Base-by-base conservation (phyloP, 2,888 invertebrate species). In the Phorcus lineatus region DNA sequence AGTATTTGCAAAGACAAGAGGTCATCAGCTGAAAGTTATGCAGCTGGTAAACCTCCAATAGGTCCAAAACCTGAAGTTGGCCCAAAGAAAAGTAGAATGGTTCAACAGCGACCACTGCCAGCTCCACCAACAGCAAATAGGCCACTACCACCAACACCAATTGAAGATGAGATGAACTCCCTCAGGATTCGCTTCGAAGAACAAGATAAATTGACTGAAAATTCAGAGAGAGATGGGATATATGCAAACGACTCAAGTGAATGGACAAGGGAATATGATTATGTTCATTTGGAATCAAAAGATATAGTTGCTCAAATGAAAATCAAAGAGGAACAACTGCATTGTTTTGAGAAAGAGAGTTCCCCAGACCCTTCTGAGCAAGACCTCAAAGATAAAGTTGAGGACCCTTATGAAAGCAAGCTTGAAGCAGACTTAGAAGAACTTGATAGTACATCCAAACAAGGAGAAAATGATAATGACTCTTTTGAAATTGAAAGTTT, bases 261-360 rank as follows among this genome's bases (percentile, higher is more conserved):
- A 81, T 95, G 96, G 95, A 94, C 95, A 28, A 97, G 97, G 90
- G 97, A 98, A 91, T 97, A 97, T 92, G 98, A 98, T 93, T 98
- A 98, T 92, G 97, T 98, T n/a, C 89, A 89, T 74, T 94, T 98
- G 80, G 94, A 91, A 95, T 96, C 97, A 1, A 95, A 96, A 89
- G 95, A 96, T 85, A 94, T 95, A 47, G 95, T 95, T 1, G 81
- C 88, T 19, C 80, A 82, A 87, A 54, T 82, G 55, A 80, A 78
- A 54, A 40, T 36, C 7, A 80, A 82, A 52, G 75, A 80, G 52
- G 82, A 78, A 31, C 31, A 70, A 28, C 47, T 54, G 11, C 47
- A 53, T 11, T n/a, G 19, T 47, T 74, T 47, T 74, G 74, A 74
- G 53, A 74, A 74, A 24, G 67, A 67, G 53, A 53, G 40, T n/a